These are phyloP conservation scores for Ceryle rudis DNA, from an alignment of 2,797 vertebrate genomes.

Conservation along the genomic window DNA sequence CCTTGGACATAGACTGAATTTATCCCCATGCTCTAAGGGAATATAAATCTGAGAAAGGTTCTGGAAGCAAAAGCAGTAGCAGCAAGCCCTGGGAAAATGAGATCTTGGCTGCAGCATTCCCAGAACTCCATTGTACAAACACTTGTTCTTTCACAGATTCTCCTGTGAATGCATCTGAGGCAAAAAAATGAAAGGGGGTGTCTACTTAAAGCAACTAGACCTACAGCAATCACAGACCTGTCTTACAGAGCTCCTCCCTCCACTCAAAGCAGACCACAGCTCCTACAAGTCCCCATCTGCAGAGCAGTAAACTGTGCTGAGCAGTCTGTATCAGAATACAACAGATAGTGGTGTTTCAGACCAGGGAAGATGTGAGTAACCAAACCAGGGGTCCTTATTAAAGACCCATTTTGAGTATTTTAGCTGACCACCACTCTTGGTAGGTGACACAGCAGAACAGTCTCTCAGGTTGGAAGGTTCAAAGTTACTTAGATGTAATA, in stretches of 20 bases:
- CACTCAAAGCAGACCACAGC: neutral
- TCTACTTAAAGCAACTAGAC: neutral
- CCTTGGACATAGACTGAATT: neutral
- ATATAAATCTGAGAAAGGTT: neutral
- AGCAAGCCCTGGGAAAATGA: neutral
- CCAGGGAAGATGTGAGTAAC: neutral
- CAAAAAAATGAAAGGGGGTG: neutral
- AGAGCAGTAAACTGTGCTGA: neutral
- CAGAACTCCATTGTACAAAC: neutral
- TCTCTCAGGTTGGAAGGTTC: neutral
- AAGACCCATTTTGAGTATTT: neutral
- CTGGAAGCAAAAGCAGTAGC: neutral
- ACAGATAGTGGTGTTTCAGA: neutral
- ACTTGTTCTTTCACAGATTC: neutral
- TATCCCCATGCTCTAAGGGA: neutral
- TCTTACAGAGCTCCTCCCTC: neutral
- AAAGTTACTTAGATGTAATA: neutral
- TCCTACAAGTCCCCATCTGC: neutral
- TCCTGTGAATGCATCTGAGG: neutral
- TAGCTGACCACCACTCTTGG: neutral
- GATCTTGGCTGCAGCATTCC: neutral
- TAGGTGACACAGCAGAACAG: neutral
- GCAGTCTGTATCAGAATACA: neutral
- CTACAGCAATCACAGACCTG: neutral
- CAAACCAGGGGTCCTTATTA: neutral